Conservation (phyloP, 2,113 vertebrate genomes). For the Dromaius novaehollandiae region DNA sequence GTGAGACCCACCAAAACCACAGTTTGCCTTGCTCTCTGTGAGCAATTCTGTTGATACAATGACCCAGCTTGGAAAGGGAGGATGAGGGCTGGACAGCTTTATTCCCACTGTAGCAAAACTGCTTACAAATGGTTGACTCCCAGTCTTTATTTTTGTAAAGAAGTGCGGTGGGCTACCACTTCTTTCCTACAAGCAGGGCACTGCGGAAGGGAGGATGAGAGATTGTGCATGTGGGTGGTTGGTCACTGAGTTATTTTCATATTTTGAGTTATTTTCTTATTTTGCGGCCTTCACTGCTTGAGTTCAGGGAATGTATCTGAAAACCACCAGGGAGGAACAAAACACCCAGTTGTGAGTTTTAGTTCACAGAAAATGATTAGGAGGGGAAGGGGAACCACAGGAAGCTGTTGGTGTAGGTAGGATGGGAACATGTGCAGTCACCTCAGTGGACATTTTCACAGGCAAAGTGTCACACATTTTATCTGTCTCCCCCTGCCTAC, state of each 20-base stretch:
- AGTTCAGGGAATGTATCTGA: neutral
- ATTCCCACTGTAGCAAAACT: neutral
- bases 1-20: no score
- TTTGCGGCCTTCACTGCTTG: neutral
- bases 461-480: neutral
- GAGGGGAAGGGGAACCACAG: neutral
- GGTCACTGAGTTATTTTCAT: neutral
- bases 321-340: neutral
- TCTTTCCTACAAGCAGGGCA: neutral
- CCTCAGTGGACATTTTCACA: neutral
- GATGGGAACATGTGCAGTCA: fast-evolving
- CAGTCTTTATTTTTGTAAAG: neutral
- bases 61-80: neutral
- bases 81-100: neutral
- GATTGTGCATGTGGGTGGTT: fast-evolving
- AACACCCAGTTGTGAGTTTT: neutral
- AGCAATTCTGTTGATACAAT: neutral
- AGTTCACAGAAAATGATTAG: neutral
- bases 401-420: no score
- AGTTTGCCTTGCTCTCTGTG: neutral
- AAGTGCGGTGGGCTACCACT: neutral
- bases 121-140: neutral
- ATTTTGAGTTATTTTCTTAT: neutral
- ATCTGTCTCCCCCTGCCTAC: neutral
- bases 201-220: neutral